Base-by-base conservation (phyloP, 1,140 invertebrate species). In the Physella acuta region DNA sequence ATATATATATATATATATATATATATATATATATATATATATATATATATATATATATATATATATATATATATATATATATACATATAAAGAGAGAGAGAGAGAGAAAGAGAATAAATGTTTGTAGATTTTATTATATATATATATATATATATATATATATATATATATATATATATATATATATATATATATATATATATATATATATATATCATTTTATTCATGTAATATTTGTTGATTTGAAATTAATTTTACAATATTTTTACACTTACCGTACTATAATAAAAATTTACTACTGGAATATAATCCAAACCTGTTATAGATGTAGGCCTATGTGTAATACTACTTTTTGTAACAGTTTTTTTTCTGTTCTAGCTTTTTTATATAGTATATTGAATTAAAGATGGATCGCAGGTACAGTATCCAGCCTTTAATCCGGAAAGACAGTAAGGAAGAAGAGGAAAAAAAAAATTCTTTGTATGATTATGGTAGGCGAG, bases 371-470 rank as follows among this genome's bases (percentile, higher is more conserved):
- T 56, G 53, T 26, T 8, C 53, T 11, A 11, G 11, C 26, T 11
- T 8, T n/a, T n/a, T n/a, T n/a, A n/a, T n/a, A n/a, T n/a, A n/a
- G n/a, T n/a, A 4, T 26, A 53, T 3, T 33, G 3, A 4, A 0
- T 53, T 16, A 44, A 53, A 24, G n/a, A 66, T 66, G 64, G 52
- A 66, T 37, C 3, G 66, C 1, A 31, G 66, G 16, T 60, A 3
- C 56, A 68, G 66, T 24, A 49, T 68, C 37, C 66, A 68, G 56
- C 55, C 56, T 3, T 33, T 49, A 8, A 1, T 68, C 17, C 26
- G 24, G n/a, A 68, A 51, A 28, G 66, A 68, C n/a, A 60, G 34
- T 0, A 68, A 68, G 30, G 56, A 68, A 3, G 56, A 68, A 39
- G 30, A 60, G 2, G 30, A 49, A 17, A 55, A 30, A 11, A 55